These are phyloP conservation scores for Elegia similella DNA, from an alignment of 2,888 invertebrate species.

Conservation along the genomic window DNA sequence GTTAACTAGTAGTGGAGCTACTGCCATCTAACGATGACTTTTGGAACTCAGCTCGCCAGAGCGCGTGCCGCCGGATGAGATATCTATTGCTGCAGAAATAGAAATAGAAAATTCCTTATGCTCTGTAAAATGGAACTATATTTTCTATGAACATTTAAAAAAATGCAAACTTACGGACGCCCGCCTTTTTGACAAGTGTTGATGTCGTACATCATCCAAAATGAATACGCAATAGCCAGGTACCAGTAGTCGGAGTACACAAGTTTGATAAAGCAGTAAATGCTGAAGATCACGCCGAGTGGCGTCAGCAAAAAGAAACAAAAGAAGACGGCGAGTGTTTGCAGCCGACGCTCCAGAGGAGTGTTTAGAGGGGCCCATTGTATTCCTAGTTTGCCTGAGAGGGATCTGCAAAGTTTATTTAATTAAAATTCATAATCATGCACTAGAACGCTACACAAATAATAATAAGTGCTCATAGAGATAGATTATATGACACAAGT, in stretches of 20 bases:
- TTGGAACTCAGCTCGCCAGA: too few species aligned
- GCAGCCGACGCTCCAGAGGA: conserved; percentile 15
- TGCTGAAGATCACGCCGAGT: not conserved
- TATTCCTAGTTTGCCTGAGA: conserved; percentile 3
- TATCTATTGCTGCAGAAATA: too few species aligned
- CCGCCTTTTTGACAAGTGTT: conserved; percentile 5
- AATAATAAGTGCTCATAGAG: too few species aligned
- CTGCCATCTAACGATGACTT: too few species aligned
- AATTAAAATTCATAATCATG: too few species aligned
- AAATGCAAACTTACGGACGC: conserved; percentile 15
- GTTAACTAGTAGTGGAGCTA: too few species aligned
- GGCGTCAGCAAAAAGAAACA: conserved; percentile 9
- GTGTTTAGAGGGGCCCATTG: conserved; percentile 18
- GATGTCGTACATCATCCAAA: conserved; percentile 14
- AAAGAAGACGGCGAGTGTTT: conserved; percentile 15
- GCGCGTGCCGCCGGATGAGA: too few species aligned
- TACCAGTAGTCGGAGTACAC: conserved; percentile 18
- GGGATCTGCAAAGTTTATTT: too few species aligned
- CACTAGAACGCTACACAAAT: too few species aligned
- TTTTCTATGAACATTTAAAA: not conserved
- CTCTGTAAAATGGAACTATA: too few species aligned
- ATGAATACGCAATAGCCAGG: conserved; percentile 5
- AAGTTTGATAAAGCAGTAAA: not conserved
- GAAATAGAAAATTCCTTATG: too few species aligned
- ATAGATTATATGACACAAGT: too few species aligned